Evolutionary conservation across 2,113 vertebrate genomes (phyloP).

Genomic region (Corvus moneduloides): DNA sequence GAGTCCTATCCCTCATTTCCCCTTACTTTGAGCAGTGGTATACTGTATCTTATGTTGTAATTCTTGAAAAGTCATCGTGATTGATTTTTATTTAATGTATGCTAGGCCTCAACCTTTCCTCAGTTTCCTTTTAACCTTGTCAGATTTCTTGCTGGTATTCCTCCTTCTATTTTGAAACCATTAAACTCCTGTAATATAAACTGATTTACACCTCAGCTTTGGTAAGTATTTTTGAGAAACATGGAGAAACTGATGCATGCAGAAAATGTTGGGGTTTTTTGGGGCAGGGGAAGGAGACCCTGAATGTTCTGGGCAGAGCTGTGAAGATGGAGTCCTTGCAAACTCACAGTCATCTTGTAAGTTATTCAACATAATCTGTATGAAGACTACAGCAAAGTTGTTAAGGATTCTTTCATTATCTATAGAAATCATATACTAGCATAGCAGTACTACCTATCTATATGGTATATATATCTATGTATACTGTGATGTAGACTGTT

Average conservation of each 20-base stretch:
- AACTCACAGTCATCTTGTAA: background rate
- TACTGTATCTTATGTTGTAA: background rate
- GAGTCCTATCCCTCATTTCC: background rate
- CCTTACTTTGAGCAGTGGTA: background rate
- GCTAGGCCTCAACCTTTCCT: background rate
- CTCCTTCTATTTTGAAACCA: background rate
- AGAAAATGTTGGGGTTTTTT: background rate
- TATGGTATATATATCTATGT: background rate
- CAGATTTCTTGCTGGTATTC: background rate
- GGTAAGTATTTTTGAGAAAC: constrained; percentile 6
- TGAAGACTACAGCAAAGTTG: background rate
- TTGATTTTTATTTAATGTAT: constrained; percentile 32
- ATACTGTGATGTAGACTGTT: background rate
- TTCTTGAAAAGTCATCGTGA: background rate
- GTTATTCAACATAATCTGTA: background rate
- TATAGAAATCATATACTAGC: background rate
- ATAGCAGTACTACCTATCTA: background rate
- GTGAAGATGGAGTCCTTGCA: background rate
- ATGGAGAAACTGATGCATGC: background rate
- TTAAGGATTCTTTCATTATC: background rate
- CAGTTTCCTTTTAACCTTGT: constrained; percentile 29
- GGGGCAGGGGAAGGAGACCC: background rate
- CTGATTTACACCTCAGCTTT: background rate
- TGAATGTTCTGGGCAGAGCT: background rate
- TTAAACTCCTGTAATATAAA: background rate